phyloP scores from a whole-genome alignment of 2,113 vertebrate genomes.

The Salvator merianae region DNA sequence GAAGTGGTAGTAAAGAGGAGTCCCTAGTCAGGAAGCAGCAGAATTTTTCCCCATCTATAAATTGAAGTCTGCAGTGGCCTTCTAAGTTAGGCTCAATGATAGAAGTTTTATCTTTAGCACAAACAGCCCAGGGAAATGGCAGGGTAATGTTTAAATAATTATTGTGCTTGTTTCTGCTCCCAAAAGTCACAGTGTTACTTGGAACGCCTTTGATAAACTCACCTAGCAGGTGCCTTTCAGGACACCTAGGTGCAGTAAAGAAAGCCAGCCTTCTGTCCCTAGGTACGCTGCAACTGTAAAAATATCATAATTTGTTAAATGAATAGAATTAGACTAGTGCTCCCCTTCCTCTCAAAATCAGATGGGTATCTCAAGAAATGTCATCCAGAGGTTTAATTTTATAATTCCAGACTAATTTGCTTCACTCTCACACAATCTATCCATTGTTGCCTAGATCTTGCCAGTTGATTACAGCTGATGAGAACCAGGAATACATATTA shows the following conservation, averaged over 20 bases:
- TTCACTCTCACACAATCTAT: conserved; percentile 19
- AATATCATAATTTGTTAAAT: neutral
- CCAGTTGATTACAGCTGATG: conserved; percentile 4
- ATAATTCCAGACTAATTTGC: neutral
- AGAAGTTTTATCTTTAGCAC: neutral
- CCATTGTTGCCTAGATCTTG: neutral
- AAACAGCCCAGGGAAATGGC: accelerated
- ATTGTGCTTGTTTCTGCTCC: conserved; percentile 32
- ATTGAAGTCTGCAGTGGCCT: neutral
- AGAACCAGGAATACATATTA: conserved; percentile 38
- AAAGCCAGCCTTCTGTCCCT: neutral
- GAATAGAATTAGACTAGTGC: neutral
- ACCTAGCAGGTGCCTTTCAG: neutral
- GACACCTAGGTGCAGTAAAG: neutral
- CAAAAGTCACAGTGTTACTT: neutral
- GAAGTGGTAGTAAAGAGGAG: neutral
- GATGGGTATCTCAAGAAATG: neutral
- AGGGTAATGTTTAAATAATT: conserved; percentile 9
- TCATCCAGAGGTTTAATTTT: neutral
- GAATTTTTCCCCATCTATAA: neutral
- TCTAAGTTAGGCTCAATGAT: neutral
- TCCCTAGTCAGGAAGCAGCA: conserved; percentile 7
- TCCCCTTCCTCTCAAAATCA: neutral
- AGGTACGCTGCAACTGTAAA: neutral
- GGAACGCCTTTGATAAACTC: neutral